phyloP scores from a whole-genome alignment of 2,797 vertebrate genomes.

The Mareca penelope region DNA sequence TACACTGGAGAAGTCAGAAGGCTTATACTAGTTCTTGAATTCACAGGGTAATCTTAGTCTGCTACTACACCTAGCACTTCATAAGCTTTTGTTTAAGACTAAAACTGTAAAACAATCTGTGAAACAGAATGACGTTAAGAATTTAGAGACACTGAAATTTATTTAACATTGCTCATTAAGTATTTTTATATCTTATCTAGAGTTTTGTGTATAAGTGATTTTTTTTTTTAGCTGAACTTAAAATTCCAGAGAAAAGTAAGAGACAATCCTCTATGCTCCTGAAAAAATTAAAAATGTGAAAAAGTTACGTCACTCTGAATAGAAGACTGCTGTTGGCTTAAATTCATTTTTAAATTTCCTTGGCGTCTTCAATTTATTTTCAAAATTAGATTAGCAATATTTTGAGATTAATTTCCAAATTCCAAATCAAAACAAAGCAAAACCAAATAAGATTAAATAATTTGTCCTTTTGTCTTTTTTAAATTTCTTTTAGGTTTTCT shows the following conservation, averaged over 20 bases:
- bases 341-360: not conserved
- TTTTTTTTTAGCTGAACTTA: not conserved
- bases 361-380: not conserved
- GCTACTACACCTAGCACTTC: not conserved
- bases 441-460: not conserved
- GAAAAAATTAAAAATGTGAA: not conserved
- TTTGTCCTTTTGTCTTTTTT: not conserved
- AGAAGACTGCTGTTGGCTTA: not conserved
- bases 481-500: not conserved
- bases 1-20: not conserved
- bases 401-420: not conserved
- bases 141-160: conserved; percentile 13
- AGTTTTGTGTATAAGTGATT: not conserved
- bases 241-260: not conserved
- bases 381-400: not conserved
- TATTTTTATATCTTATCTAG: not conserved
- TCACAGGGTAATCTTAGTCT: not conserved
- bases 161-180: conserved; percentile 2
- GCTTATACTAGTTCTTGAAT: not conserved
- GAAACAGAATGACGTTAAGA: conserved; percentile 1
- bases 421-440: not conserved
- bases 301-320: not conserved
- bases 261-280: not conserved
- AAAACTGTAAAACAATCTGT: not conserved
- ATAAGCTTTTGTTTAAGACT: conserved; percentile 4